These are phyloP conservation scores for Teinopalpus imperialis DNA, from an alignment of 2,888 invertebrate genomes.

Conservation along the genomic window DNA sequence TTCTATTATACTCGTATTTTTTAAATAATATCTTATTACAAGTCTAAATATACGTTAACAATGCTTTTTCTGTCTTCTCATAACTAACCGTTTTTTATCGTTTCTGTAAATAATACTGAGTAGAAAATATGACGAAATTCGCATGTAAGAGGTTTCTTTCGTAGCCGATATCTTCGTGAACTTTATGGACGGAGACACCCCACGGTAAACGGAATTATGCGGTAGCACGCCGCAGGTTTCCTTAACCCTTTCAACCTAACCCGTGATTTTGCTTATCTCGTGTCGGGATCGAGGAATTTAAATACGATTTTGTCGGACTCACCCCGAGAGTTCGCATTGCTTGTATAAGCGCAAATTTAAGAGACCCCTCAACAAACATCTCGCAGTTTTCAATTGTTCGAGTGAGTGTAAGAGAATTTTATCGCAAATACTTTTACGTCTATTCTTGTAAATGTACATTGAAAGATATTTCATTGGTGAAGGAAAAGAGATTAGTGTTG, in stretches of 20 bases:
- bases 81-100: neutral
- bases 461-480: neutral
- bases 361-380: constrained; percentile 46
- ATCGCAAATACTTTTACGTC: constrained; percentile 14
- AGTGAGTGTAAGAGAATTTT: constrained; percentile 36
- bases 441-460: neutral
- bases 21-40: no score
- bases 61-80: no score
- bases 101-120: neutral
- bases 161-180: constrained; percentile 35
- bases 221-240: constrained; percentile 72
- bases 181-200: constrained; percentile 48
- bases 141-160: constrained; percentile 31
- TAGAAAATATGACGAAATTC: constrained; percentile 32
- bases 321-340: constrained; percentile 55
- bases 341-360: constrained; percentile 59
- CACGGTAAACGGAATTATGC: constrained; percentile 69
- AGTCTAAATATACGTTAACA: no score
- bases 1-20: no score
- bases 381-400: constrained; percentile 51
- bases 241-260: constrained; percentile 74
- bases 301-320: constrained; percentile 70
- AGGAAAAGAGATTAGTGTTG: no score
- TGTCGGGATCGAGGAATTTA: constrained; percentile 72
- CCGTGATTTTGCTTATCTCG: constrained; percentile 79